Base-by-base conservation (phyloP, 1,140 invertebrate genomes). In the Armadillidium nasatum region DNA sequence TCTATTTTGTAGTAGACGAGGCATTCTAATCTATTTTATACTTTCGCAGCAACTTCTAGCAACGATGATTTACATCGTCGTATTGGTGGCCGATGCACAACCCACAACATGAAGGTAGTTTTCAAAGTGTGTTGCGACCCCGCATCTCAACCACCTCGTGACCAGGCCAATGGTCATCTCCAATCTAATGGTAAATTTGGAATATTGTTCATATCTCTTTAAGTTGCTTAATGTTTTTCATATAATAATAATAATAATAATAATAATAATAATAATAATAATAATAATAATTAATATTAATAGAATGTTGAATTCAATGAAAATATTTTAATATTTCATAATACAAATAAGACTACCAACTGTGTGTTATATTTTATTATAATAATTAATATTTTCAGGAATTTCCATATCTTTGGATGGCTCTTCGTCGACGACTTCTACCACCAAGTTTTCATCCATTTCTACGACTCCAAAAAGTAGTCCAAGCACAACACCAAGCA, bases 101-200 rank as follows among this genome's bases (percentile, higher is more conserved):
- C 91, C 78, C 90, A 96, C 84, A 95, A 96, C 87, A 97, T 96
- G 94, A 96, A 95, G 88, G 92, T 96, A 67, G 93, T 96, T 43
- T 96, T 97, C 87, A 95, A 96, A 85, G 94, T 96, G 66, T 81
- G 80, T 71, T 81, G 80, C 45, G 77, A 80, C 50, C 71, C 75
- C 4, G 45, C 44, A 44, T 68, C 68, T 43, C 54, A 67, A 19
- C 72, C 73, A 33, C 44, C 75, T 7, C 75, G 66, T 11, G 79
- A 80, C 72, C 76, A 78, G 33, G 78, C 76, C 15, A 76, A 76
- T 69, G 76, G 75, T 43, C 77, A 79, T 46, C 70, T 79, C 66
- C 75, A 71, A 13, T 74, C 60, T 45, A 81, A 79, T 50, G 77
- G 78, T 77, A 44, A 50, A 71, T 76, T n/a, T 11, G 1, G 1